Evolutionary conservation across 1,140 invertebrate species (phyloP).

Genomic region (Habropoda laboriosa): DNA sequence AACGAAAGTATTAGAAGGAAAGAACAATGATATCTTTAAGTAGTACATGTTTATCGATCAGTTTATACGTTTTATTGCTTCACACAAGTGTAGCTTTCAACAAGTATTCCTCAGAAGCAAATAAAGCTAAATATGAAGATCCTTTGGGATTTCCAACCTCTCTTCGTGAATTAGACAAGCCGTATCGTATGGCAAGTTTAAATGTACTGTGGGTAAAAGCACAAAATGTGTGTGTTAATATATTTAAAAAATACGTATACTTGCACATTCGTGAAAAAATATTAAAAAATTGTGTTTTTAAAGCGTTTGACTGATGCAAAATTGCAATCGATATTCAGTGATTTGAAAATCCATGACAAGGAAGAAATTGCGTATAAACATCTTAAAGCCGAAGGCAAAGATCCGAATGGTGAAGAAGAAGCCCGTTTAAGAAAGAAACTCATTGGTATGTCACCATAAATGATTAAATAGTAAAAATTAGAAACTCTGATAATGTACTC

Average conservation of each 20-base stretch:
- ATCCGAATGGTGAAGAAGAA: constrained; percentile 93
- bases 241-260: constrained; percentile 5
- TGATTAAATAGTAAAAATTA: background rate
- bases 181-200: constrained; percentile 92
- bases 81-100: constrained; percentile 66
- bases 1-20: background rate
- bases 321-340: constrained; percentile 92
- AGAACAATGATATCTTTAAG: constrained; percentile 10
- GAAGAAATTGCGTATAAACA: constrained; percentile 93
- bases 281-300: constrained; percentile 53
- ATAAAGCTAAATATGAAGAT: constrained; percentile 79
- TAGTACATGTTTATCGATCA: constrained; percentile 15
- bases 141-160: constrained; percentile 76
- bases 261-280: background rate
- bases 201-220: constrained; percentile 93
- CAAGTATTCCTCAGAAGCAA: constrained; percentile 85
- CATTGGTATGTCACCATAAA: constrained; percentile 81
- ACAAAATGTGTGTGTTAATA: constrained; percentile 84
- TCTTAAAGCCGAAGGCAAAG: constrained; percentile 89
- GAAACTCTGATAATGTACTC: too few species aligned
- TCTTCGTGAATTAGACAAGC: constrained; percentile 86
- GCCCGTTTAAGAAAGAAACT: constrained; percentile 91
- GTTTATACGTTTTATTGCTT: constrained; percentile 50
- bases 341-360: constrained; percentile 95
- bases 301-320: constrained; percentile 92